These are phyloP conservation scores for Micropoecilia bifurca DNA, from an alignment of 2,797 vertebrate genomes.

Conservation along the genomic window DNA sequence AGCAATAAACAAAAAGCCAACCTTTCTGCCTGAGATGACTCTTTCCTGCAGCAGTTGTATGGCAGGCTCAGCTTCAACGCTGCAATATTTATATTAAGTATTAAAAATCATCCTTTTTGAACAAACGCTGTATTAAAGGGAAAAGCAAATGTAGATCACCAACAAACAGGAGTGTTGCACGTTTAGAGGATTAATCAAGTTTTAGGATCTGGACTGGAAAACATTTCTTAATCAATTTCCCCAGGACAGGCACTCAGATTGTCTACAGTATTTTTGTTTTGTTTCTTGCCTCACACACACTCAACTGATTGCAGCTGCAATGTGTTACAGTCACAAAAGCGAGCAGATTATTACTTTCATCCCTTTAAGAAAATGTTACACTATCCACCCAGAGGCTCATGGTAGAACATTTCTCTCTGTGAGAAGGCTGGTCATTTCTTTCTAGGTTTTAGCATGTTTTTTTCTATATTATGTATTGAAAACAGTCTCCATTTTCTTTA, in stretches of 20 bases:
- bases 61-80: neutral
- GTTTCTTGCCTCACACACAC: neutral
- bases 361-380: neutral
- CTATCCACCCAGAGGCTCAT: neutral
- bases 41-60: constrained; percentile 18
- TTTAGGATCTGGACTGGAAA: neutral
- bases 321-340: neutral
- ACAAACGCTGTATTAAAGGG: neutral
- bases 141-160: neutral
- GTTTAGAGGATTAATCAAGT: neutral
- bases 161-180: neutral
- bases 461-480: neutral
- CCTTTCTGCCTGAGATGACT: constrained; percentile 21
- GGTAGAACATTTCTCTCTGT: neutral
- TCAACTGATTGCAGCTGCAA: neutral
- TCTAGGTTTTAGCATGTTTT: neutral
- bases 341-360: neutral
- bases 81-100: neutral
- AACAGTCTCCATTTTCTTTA: neutral
- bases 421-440: neutral
- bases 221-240: neutral
- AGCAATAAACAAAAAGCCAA: constrained; percentile 30
- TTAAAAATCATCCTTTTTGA: neutral
- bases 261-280: neutral
- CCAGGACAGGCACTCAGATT: neutral